Conservation (phyloP, 2,888 invertebrate genomes). For the Alviniconcha strummeri region DNA sequence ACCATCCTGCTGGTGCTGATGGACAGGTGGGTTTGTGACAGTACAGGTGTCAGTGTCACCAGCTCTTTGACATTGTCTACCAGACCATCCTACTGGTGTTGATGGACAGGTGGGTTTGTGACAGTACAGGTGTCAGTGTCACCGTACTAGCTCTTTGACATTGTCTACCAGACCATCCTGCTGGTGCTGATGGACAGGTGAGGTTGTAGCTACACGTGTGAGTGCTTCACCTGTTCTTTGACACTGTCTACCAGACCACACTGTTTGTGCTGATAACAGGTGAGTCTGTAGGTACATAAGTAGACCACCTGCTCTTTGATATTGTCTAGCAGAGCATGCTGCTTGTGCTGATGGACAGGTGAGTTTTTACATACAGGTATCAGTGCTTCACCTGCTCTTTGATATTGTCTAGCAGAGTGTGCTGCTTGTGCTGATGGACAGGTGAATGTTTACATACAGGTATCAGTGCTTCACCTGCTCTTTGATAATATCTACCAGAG, state of each 20-base stretch:
- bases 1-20: slow-evolving; percentile 56
- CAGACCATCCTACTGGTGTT: slow-evolving; percentile 56
- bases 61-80: slow-evolving; percentile 46
- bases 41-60: neutral
- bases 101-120: slow-evolving; percentile 57
- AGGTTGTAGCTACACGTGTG: neutral
- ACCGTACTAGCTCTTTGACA: neutral
- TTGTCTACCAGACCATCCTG: slow-evolving; percentile 56
- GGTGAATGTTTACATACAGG: too few species aligned
- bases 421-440: too few species aligned
- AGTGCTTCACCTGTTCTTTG: too few species aligned
- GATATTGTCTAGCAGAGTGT: slow-evolving; percentile 48
- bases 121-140: too few species aligned
- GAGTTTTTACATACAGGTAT: too few species aligned
- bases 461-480: slow-evolving; percentile 39
- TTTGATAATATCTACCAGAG: slow-evolving; percentile 61
- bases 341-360: too few species aligned
- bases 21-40: slow-evolving; percentile 52
- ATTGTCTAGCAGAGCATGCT: too few species aligned
- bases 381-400: slow-evolving; percentile 48
- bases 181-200: slow-evolving; percentile 62
- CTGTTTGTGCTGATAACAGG: too few species aligned
- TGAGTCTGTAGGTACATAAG: too few species aligned
- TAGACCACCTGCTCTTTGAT: too few species aligned
- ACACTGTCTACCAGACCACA: too few species aligned